Conservation (phyloP, 2,113 vertebrate species). For the Perca flavescens region DNA sequence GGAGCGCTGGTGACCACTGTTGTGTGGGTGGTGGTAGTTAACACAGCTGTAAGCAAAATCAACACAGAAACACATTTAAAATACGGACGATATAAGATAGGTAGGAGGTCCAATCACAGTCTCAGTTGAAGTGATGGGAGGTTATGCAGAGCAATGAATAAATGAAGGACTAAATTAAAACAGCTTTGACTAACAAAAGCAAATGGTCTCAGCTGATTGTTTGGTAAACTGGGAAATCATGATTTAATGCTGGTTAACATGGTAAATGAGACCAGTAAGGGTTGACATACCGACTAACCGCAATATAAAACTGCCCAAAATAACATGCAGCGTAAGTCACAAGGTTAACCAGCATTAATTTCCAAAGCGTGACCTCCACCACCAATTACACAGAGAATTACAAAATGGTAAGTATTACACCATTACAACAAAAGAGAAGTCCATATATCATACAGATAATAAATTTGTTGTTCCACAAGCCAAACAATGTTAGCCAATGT, state of each 20-base stretch:
- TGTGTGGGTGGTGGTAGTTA: slow-evolving; percentile 85
- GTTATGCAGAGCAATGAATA: background rate
- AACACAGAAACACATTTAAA: slow-evolving; percentile 17
- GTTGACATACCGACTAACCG: background rate
- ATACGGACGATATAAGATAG: background rate
- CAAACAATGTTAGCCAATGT: no score
- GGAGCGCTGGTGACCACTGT: slow-evolving; percentile 85
- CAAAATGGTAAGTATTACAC: background rate
- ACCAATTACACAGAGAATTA: background rate
- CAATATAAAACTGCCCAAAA: background rate
- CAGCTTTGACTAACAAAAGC: background rate
- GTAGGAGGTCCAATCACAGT: background rate
- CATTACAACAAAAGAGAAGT: background rate
- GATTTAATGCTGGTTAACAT: background rate
- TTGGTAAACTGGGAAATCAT: background rate
- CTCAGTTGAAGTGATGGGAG: background rate
- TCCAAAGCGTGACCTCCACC: background rate
- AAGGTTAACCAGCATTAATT: background rate
- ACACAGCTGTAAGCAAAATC: slow-evolving; percentile 82
- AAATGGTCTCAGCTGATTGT: background rate
- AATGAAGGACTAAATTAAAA: background rate
- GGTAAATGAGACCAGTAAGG: background rate
- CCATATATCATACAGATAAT: background rate
- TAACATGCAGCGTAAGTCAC: background rate
- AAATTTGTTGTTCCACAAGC: background rate